Evolutionary conservation across 2,888 invertebrate genomes (phyloP).

Genomic region (Coelinius sp.): DNA sequence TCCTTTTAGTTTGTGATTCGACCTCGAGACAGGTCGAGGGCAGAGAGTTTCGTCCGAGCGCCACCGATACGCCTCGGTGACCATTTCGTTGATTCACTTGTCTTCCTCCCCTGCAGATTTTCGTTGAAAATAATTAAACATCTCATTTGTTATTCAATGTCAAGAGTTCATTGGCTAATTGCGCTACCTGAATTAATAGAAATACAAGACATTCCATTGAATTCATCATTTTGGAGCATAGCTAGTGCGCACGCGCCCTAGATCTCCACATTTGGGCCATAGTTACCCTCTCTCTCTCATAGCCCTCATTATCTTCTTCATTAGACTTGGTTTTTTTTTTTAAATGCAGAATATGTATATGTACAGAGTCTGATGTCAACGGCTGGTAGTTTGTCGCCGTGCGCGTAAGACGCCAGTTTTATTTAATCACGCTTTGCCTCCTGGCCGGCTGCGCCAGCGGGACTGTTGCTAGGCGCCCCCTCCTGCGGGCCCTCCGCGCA

Average conservation of each 20-base stretch:
- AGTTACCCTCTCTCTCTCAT: background rate
- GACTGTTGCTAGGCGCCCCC: constrained; percentile 69
- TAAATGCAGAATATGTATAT: background rate
- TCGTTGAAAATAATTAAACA: background rate
- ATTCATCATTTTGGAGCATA: background rate
- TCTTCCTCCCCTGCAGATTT: constrained; percentile 1
- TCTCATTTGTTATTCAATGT: background rate
- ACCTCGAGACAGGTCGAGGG: constrained; percentile 51
- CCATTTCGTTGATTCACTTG: constrained; percentile 26
- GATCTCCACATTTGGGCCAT: background rate
- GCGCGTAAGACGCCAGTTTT: constrained; percentile 57
- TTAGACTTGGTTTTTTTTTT: background rate
- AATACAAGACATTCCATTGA: too few species aligned
- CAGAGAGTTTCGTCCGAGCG: constrained; percentile 44
- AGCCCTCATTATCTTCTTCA: background rate
- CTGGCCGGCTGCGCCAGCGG: constrained; percentile 46
- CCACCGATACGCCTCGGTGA: constrained; percentile 41
- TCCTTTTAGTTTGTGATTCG: constrained; percentile 47
- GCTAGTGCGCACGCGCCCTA: background rate
- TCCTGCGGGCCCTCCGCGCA: constrained; percentile 55
- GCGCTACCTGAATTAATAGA: too few species aligned
- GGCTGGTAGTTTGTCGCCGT: constrained; percentile 53
- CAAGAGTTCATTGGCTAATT: background rate
- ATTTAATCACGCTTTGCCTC: constrained; percentile 66
- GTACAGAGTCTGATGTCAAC: constrained; percentile 58